phyloP scores from a whole-genome alignment of 2,797 vertebrate species.

The Cercopithecus mitis region DNA sequence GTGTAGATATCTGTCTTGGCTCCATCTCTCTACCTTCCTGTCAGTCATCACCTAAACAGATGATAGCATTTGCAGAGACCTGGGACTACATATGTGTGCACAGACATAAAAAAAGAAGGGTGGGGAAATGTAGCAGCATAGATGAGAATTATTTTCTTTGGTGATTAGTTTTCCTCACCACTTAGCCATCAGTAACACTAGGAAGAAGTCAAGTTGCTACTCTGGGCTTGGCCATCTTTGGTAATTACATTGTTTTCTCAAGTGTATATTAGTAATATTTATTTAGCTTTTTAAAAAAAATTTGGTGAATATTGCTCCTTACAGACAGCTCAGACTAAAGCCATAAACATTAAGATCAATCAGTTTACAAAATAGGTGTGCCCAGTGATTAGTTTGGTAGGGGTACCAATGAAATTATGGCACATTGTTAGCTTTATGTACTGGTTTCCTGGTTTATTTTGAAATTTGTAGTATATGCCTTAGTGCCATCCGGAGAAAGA shows the following conservation, averaged over 20 bases:
- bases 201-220: neutral
- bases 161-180: neutral
- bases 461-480: neutral
- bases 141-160: neutral
- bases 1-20: neutral
- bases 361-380: neutral
- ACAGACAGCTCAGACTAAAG: neutral
- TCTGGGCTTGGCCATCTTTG: neutral
- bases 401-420: neutral
- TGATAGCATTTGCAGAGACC: neutral
- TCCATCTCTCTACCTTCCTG: neutral
- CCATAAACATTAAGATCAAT: neutral
- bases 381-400: neutral
- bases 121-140: neutral
- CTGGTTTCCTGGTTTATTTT: conserved; percentile 42
- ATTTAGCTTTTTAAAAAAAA: neutral
- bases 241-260: neutral
- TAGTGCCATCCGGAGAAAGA: neutral
- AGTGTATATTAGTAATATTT: neutral
- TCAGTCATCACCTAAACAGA: neutral
- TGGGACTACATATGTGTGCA: neutral
- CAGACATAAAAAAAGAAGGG: neutral
- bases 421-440: neutral
- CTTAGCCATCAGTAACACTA: neutral
- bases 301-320: neutral